Evolutionary conservation across 92 coral and sea anemone species (phyloP).

Genomic region (Parazoanthus swiftii): DNA sequence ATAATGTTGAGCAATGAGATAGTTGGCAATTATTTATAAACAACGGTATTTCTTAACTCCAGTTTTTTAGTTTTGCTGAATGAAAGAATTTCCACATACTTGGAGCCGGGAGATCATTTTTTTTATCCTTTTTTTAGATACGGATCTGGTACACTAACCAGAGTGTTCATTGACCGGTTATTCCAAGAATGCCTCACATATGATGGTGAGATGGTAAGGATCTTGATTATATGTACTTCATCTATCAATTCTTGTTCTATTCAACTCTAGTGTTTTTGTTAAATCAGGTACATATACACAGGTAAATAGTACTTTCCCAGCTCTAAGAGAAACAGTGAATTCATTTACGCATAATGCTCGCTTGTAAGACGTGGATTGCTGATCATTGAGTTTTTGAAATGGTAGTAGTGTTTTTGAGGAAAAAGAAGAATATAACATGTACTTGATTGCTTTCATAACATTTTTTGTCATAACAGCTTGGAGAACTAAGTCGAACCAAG

Average conservation of each 20-base stretch:
- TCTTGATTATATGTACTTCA: background rate
- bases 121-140: slow-evolving; percentile 54
- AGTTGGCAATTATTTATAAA: background rate
- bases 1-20: background rate
- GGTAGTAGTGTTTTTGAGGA: too few relatives aligned
- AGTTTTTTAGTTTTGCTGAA: too few relatives aligned
- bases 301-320: too few relatives aligned
- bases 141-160: slow-evolving; percentile 97
- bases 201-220: slow-evolving; percentile 97
- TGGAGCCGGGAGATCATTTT: background rate
- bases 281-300: too few relatives aligned
- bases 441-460: too few relatives aligned
- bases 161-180: slow-evolving; percentile 89
- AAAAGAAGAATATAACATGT: too few relatives aligned
- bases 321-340: too few relatives aligned
- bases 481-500: too few relatives aligned
- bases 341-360: too few relatives aligned
- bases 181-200: slow-evolving; percentile 97
- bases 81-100: background rate
- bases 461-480: too few relatives aligned
- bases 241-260: background rate
- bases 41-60: background rate
- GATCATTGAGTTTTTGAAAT: too few relatives aligned
- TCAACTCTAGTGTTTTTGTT: background rate
- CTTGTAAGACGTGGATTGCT: too few relatives aligned